Evolutionary conservation across 1,140 invertebrate species (phyloP).

Genomic region (Scaptomyza montana): DNA sequence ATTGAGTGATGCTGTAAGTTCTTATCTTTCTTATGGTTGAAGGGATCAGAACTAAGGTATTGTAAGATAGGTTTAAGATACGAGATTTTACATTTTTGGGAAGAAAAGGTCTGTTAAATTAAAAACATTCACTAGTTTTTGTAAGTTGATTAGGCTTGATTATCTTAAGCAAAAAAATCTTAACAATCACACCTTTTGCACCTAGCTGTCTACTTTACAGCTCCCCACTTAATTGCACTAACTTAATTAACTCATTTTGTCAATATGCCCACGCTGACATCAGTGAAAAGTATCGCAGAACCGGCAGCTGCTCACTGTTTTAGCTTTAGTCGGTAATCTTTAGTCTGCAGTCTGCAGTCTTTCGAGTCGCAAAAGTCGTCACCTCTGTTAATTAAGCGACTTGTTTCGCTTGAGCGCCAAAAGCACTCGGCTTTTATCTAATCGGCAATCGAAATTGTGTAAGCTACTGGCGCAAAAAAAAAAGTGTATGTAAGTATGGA

Average conservation of each 20-base stretch:
- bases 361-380: conserved; percentile 8
- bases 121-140: no score
- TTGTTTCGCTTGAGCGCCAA: conserved; percentile 57
- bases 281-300: conserved; percentile 2
- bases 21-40: background rate
- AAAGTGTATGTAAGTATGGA: background rate
- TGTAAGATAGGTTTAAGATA: background rate
- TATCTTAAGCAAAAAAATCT: background rate
- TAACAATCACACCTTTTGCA: background rate
- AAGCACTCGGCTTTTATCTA: conserved; percentile 55
- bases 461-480: conserved; percentile 41
- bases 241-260: conserved; percentile 30
- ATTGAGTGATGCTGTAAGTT: conserved; percentile 6
- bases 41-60: background rate
- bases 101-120: no score
- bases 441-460: conserved; percentile 72
- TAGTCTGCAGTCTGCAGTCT: background rate
- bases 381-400: conserved; percentile 63
- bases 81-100: no score
- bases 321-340: background rate
- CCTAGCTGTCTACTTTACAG: background rate
- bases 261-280: conserved; percentile 14
- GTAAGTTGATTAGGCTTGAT: no score
- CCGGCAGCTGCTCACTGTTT: conserved; percentile 10
- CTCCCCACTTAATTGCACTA: conserved; percentile 1